phyloP scores from a whole-genome alignment of 2,888 invertebrate genomes.

The Oxyteleia sp. region DNA sequence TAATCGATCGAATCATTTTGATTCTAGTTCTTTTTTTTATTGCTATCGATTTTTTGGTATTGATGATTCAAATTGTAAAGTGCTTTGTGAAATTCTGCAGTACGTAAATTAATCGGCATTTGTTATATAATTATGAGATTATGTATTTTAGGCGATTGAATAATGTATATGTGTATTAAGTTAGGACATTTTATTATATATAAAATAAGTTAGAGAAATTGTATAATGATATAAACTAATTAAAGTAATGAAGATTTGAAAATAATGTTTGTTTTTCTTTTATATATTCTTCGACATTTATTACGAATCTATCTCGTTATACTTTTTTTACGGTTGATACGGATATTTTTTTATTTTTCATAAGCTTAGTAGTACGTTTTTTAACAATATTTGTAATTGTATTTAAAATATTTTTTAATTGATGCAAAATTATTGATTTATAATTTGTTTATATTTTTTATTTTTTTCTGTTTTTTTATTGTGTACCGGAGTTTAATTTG shows the following conservation, averaged over 20 bases:
- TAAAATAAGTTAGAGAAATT: slow-evolving; percentile 69
- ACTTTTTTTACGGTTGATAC: background rate
- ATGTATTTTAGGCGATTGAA: slow-evolving; percentile 68
- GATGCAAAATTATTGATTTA: no score
- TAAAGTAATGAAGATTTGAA: slow-evolving; percentile 70
- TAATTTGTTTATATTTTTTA: no score
- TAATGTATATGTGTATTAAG: slow-evolving; percentile 71
- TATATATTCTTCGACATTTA: slow-evolving; percentile 22
- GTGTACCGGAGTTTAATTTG: background rate
- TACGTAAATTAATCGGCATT: slow-evolving; percentile 65
- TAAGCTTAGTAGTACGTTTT: no score
- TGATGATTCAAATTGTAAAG: slow-evolving; percentile 63
- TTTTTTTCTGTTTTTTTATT: background rate
- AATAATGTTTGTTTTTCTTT: slow-evolving; percentile 35
- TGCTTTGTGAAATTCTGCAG: slow-evolving; percentile 68
- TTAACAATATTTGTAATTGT: no score
- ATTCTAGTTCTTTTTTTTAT: no score
- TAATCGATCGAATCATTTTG: no score
- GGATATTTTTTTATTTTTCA: no score
- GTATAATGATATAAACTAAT: slow-evolving; percentile 74
- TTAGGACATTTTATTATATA: slow-evolving; percentile 68
- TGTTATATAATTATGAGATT: slow-evolving; percentile 70
- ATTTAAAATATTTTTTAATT: no score
- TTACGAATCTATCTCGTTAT: background rate
- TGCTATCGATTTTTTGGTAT: no score